Percentiles rank a stretch among this genome's conserved stretches.
Conservation (phyloP, 35 echinoderm and acorn worm genomes). For the Strongylocentrotus purpuratus region DNA sequence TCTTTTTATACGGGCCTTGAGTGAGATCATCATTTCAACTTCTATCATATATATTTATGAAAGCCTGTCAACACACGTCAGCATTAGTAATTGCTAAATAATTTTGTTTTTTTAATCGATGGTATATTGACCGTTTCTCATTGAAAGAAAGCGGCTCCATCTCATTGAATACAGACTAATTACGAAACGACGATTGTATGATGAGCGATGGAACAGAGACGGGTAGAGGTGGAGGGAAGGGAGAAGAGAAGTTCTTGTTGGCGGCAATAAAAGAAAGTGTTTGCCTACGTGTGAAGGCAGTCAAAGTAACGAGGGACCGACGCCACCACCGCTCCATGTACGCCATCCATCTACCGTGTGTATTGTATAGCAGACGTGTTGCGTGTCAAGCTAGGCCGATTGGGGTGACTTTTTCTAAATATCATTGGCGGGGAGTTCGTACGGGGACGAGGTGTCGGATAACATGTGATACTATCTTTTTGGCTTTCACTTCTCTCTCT, state of each 20-base stretch:
- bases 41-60: neutral
- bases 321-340: neutral
- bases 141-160: neutral
- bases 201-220: neutral
- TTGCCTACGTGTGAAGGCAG: neutral
- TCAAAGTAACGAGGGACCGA: neutral
- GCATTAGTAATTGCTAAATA: neutral
- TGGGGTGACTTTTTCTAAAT: conserved; percentile 17
- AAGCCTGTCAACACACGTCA: neutral
- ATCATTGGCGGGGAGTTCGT: conserved; percentile 7
- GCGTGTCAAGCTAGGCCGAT: neutral
- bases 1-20: neutral
- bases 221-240: neutral
- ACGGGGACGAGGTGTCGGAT: neutral
- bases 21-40: neutral
- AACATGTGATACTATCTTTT: neutral
- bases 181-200: neutral
- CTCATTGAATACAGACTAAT: neutral
- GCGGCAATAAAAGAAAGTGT: conserved; percentile 3
- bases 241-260: neutral
- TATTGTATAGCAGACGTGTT: neutral
- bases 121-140: neutral
- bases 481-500: neutral
- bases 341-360: neutral
- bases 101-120: neutral